These are phyloP conservation scores for Gambusia holbrooki DNA, from an alignment of 2,113 vertebrate genomes.

Conservation along the genomic window DNA sequence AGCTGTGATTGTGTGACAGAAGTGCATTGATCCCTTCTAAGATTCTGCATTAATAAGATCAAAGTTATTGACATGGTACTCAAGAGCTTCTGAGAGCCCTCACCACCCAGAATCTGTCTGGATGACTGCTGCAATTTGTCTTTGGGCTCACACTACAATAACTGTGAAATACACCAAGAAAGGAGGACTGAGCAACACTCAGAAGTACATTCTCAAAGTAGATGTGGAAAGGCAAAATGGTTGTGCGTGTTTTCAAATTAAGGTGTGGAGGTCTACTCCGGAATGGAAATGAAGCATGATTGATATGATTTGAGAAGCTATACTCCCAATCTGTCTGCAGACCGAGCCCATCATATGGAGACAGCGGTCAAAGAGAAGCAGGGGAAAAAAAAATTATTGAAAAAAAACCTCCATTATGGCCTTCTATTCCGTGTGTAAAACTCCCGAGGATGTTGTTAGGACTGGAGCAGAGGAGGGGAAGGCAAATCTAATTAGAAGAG, in stretches of 20 bases:
- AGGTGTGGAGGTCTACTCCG: slow-evolving; percentile 46
- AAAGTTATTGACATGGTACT: slow-evolving; percentile 60
- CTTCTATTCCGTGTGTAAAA: slow-evolving; percentile 28
- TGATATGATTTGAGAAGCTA: slow-evolving; percentile 66
- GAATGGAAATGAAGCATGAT: slow-evolving; percentile 70
- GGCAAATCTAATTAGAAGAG: slow-evolving; percentile 42
- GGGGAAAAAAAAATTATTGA: neutral
- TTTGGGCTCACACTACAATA: slow-evolving; percentile 36
- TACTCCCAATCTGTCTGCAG: slow-evolving; percentile 39
- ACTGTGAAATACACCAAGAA: slow-evolving; percentile 15
- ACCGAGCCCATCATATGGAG: slow-evolving; percentile 40
- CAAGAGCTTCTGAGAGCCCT: slow-evolving; percentile 37
- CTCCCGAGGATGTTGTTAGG: slow-evolving; percentile 34
- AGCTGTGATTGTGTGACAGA: slow-evolving; percentile 44
- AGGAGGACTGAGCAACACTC: slow-evolving; percentile 41
- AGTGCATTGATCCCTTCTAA: slow-evolving; percentile 62
- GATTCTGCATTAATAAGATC: slow-evolving; percentile 53
- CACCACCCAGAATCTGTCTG: slow-evolving; percentile 40
- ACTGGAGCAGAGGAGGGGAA: slow-evolving; percentile 15
- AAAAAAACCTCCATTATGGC: slow-evolving; percentile 41
- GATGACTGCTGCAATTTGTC: slow-evolving; percentile 57
- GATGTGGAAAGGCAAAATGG: slow-evolving; percentile 58
- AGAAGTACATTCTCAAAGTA: slow-evolving; percentile 33
- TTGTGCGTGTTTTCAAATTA: slow-evolving; percentile 45
- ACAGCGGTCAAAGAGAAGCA: slow-evolving; percentile 43